A percentile compares a stretch with the other conserved stretches of the same genome.
Conservation (phyloP, 2,113 vertebrate species). For the human region GRCh38 chr19:27890501-27891000, state of each 20-base stretch:
- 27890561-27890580: neutral
- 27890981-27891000: neutral
- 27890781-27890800: neutral
- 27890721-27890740: neutral
- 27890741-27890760: neutral
- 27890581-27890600: neutral
- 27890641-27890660: too few relatives aligned
- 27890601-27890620: neutral
- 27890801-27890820: neutral
- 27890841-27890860: neutral
- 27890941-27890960: neutral
- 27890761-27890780: neutral
- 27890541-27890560: neutral
- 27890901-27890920: neutral
- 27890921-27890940: neutral
- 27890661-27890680: too few relatives aligned
- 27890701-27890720: neutral
- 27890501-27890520: too few relatives aligned
- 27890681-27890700: neutral
- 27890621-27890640: neutral
- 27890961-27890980: neutral
- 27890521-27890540: neutral
- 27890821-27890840: fast-evolving
- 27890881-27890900: neutral
- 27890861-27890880: neutral